Percentiles rank a stretch among this genome's conserved stretches.
Conservation (phyloP, 2,797 vertebrate genomes). For the Rallus crepitans region DNA sequence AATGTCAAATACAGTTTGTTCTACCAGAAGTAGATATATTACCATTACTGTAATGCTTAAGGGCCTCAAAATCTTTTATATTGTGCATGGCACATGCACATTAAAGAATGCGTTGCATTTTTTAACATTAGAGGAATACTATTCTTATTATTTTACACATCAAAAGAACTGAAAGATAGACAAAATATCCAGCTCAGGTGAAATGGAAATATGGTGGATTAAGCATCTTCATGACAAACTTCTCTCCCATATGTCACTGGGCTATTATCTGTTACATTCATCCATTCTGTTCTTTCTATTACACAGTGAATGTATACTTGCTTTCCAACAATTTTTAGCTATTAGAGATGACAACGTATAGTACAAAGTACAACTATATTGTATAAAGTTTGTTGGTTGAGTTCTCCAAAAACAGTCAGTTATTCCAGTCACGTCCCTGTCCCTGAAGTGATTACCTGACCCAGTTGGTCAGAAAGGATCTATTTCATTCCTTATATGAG, state of each 20-base stretch:
- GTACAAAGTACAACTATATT: not conserved
- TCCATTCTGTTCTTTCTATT: not conserved
- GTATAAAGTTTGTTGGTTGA: not conserved
- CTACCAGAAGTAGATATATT: not conserved
- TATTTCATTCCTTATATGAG: not conserved
- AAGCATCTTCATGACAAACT: not conserved
- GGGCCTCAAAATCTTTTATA: not conserved
- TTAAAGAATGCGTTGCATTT: no score
- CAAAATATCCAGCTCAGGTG: not conserved
- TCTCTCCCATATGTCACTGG: not conserved
- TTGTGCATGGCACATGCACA: not conserved
- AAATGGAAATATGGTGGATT: not conserved
- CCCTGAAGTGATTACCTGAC: not conserved
- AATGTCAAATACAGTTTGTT: not conserved
- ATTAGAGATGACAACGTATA: not conserved
- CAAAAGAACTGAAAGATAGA: not conserved
- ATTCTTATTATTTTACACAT: not conserved
- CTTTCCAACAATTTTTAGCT: not conserved
- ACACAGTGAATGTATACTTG: not conserved
- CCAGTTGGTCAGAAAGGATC: not conserved
- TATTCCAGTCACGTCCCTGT: not conserved
- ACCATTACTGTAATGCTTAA: not conserved
- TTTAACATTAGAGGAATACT: not conserved
- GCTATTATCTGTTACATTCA: not conserved
- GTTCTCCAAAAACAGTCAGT: accelerated